These are phyloP conservation scores for Eulimnadia texana DNA, from an alignment of 1,140 invertebrate genomes.

Conservation along the genomic window DNA sequence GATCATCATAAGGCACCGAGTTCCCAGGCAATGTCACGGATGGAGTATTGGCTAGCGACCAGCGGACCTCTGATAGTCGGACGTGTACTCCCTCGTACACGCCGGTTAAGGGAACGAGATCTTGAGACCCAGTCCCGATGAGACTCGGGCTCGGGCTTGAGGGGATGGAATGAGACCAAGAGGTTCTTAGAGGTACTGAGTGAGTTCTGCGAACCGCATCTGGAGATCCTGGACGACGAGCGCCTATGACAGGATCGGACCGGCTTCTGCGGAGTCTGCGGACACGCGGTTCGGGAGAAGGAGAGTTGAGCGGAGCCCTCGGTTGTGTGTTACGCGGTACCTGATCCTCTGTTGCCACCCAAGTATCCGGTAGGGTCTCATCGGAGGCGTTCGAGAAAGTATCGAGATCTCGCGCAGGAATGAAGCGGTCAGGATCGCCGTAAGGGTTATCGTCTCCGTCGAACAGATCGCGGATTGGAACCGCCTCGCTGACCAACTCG, in stretches of 20 bases:
- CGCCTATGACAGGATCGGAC: too few relatives aligned
- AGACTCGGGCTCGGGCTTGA: too few relatives aligned
- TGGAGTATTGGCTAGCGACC: not conserved
- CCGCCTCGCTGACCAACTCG: not conserved
- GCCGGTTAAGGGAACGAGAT: not conserved
- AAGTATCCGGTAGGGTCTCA: not conserved
- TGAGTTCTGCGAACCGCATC: not conserved
- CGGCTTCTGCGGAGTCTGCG: too few relatives aligned
- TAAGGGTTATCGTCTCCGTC: not conserved
- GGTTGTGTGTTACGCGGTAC: not conserved
- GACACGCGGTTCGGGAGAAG: too few relatives aligned
- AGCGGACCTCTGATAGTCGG: not conserved
- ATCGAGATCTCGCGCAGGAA: too few relatives aligned
- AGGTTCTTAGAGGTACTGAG: not conserved
- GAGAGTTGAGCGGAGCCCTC: not conserved
- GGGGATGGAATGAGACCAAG: too few relatives aligned
- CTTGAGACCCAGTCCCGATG: too few relatives aligned
- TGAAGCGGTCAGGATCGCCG: not conserved
- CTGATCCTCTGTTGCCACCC: not conserved
- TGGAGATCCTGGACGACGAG: too few relatives aligned
- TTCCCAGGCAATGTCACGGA: not conserved
- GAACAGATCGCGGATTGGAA: not conserved
- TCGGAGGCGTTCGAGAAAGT: not conserved
- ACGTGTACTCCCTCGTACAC: not conserved
- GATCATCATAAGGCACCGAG: not conserved